phyloP scores from a whole-genome alignment of 2,113 vertebrate genomes.

The Diadophis punctatus region DNA sequence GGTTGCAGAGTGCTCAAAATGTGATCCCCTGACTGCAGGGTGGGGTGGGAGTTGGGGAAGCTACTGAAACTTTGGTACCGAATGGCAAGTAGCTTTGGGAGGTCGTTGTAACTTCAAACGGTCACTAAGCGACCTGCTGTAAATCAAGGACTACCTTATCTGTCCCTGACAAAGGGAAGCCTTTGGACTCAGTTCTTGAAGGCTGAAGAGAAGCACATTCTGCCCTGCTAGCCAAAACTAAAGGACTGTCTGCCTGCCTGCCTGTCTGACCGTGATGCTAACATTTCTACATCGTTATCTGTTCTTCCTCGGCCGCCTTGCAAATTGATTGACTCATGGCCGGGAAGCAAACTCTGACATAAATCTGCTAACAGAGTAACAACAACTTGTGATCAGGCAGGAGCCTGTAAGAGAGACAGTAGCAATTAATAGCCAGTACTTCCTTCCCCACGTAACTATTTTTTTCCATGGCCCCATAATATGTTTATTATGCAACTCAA shows the following conservation, averaged over 20 bases:
- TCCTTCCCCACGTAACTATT: background rate
- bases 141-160: background rate
- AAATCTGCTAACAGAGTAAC: background rate
- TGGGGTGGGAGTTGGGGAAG: too few species aligned
- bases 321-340: background rate
- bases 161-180: background rate
- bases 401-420: background rate
- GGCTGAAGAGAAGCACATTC: background rate
- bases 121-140: background rate
- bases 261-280: background rate
- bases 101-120: background rate
- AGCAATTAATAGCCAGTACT: background rate
- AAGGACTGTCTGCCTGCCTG: background rate
- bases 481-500: background rate
- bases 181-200: background rate
- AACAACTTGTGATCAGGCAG: background rate
- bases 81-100: background rate
- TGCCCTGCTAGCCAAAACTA: background rate
- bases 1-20: background rate
- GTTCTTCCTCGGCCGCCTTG: background rate
- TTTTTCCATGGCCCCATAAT: background rate
- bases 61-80: background rate
- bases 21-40: background rate
- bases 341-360: background rate
- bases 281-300: background rate